Evolutionary conservation across 2,888 invertebrate genomes (phyloP), one percentile per base, ranked within the genome.

Genomic region (Automeris io): DNA sequence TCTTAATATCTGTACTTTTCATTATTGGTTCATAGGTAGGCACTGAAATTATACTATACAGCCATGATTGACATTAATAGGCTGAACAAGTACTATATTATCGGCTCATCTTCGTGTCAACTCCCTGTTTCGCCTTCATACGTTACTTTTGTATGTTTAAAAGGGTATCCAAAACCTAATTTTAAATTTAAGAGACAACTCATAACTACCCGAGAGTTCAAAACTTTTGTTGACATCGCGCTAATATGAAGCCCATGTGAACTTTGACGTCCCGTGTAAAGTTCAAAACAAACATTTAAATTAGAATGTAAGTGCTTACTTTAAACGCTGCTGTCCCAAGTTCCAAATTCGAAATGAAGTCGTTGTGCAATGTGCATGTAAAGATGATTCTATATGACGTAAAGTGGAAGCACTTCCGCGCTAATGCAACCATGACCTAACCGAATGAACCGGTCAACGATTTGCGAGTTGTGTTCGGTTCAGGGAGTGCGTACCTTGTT

Each of bases 401-500:
- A 57, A 50, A 42, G 52, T 39, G 41, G 45, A 39, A 56, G 47
- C 51, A 66, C 68, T 71, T 75, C 71, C 71, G 69, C 47, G 45
- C 43, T 47, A 55, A 46, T 47, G 47, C 54, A 70, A 70, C 70
- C 72, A 72, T 72, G 70, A 76, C 73, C 75, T 74, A 70, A 61
- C 54, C 55, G 44, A 62, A 68, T 61, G 51, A 57, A 44, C 45
- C 48, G 52, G 49, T 45, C 50, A 54, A 49, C 43, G 46, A 57
- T 57, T 47, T 42, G 29, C 25, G 11, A 41, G 42, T 29, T 9
- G 9, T 12, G 7, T 18, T 19, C n/a, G 11, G 6, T n/a, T 35
- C 29, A 16, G 5, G 25, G 21, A 9, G 18, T 35, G 46, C 64
- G 54, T 70, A 92, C 93, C 91, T 93, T 93, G 70, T 92, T 92